Evolutionary conservation across 2,888 invertebrate genomes (phyloP), one percentile per base, ranked within the genome.

Genomic region (Notodonta ziczac): DNA sequence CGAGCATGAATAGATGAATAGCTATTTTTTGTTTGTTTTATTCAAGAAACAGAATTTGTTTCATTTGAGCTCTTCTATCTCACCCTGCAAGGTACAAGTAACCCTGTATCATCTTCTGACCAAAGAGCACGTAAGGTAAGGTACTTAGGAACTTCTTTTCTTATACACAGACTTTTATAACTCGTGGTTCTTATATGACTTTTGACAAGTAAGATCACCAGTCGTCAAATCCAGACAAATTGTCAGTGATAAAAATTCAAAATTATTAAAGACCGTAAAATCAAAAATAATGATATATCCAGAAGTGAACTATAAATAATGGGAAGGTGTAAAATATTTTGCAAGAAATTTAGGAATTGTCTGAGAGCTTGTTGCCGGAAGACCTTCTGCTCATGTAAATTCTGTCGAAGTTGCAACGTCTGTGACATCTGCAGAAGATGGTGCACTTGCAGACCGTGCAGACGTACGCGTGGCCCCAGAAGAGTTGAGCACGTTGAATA

Each of bases 391-490:
- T 53, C 44, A 4, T 70, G 64, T 35, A 63, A 65, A 32, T 57
- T 64, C 51, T 74, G 74, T 44, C 56, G 56, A 12, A 53, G 65
- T 10, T 73, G 72, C 57, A 66, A 65, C 44, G 8, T 71, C 9
- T 69, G 69, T 12, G 65, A 69, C 12, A 57, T n/a, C 12, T 67
- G 66, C 14, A 63, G 24, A 59, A 48, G 55, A 70, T 67, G 35
- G 5, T 35, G 5, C 35, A 35, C 6, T 46, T 59, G 46, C 6
- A 65, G 57, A 5, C 5, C 6, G 42, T 60, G 62, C 32, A 64
- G 58, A n/a, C 40, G 39, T 7, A 40, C 13, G 2, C 32, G 51
- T 1, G 35, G 16, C 6, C 2, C 3, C 8, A 65, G 70, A 54
- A 61, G 61, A 32, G 64, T 56, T 2, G 42, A 52, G 35, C 65